Conservation (phyloP, 1,140 invertebrate species). For the Halictus rubicundus region DNA sequence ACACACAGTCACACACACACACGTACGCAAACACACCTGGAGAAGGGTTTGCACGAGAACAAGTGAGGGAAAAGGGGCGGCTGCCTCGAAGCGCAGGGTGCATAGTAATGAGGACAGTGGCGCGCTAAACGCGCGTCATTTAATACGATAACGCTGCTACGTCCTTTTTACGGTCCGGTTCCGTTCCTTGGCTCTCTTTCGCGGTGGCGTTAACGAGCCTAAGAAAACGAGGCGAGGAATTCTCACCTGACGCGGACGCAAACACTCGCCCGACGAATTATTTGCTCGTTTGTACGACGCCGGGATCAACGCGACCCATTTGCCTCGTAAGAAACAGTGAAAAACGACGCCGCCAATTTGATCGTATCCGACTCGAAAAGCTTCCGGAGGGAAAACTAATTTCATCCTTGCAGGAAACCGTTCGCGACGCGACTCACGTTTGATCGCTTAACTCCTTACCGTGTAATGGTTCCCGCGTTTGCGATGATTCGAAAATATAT, state of each 20-base stretch:
- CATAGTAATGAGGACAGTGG: constrained; percentile 1
- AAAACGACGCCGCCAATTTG: too few species aligned
- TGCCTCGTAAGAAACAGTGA: too few species aligned
- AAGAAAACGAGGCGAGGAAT: background rate
- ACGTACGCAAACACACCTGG: background rate
- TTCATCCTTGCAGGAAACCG: too few species aligned
- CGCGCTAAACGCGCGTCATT: background rate
- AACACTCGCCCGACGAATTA: background rate
- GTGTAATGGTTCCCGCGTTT: too few species aligned
- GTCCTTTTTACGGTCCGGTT: background rate
- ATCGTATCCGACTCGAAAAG: too few species aligned
- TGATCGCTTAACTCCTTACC: too few species aligned
- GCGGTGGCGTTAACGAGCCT: background rate
- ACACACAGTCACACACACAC: too few species aligned
- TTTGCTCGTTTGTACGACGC: background rate
- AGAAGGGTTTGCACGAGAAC: too few species aligned
- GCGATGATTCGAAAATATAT: too few species aligned
- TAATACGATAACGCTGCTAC: constrained; percentile 5
- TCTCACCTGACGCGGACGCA: background rate
- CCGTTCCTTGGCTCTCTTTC: background rate
- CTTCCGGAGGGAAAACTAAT: too few species aligned
- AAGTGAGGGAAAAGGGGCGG: background rate
- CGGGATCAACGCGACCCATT: too few species aligned
- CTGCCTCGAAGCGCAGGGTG: background rate
- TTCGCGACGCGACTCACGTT: too few species aligned